Conservation (phyloP, 64 coral and sea anemone genomes). For the Porites lutea region DNA sequence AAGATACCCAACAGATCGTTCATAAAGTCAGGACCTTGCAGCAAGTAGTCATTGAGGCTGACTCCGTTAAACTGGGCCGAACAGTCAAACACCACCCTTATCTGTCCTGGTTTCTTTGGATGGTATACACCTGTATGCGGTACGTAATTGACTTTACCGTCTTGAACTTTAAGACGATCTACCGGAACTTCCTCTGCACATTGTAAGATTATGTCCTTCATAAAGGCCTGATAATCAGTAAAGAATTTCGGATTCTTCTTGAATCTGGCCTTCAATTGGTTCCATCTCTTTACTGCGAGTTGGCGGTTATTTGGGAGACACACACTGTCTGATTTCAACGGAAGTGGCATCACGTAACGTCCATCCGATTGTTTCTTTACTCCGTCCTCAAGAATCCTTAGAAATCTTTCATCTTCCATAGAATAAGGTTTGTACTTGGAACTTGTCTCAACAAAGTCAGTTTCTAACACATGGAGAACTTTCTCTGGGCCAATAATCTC, state of each 20-base stretch:
- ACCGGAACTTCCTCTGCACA: too few relatives aligned
- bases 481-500: constrained; percentile 36
- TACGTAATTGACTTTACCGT: too few relatives aligned
- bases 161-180: constrained; percentile 23
- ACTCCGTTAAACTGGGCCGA: neutral
- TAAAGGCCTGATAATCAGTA: too few relatives aligned
- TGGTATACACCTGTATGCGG: too few relatives aligned
- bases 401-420: constrained; percentile 47
- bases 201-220: too few relatives aligned
- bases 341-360: too few relatives aligned
- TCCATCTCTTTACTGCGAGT: constrained; percentile 56
- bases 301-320: constrained; percentile 25
- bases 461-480: constrained; percentile 46
- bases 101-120: too few relatives aligned
- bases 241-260: too few relatives aligned
- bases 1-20: constrained; percentile 7
- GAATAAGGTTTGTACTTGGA: constrained; percentile 45
- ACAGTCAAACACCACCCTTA: constrained; percentile 29
- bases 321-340: too few relatives aligned
- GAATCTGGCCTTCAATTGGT: too few relatives aligned
- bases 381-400: too few relatives aligned
- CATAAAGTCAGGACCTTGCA: constrained; percentile 35
- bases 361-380: too few relatives aligned
- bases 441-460: constrained; percentile 57
- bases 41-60: constrained; percentile 27